Evolutionary conservation across 2,888 invertebrate genomes (phyloP), one percentile per base, ranked within the genome.

Genomic region (Boloria selene): DNA sequence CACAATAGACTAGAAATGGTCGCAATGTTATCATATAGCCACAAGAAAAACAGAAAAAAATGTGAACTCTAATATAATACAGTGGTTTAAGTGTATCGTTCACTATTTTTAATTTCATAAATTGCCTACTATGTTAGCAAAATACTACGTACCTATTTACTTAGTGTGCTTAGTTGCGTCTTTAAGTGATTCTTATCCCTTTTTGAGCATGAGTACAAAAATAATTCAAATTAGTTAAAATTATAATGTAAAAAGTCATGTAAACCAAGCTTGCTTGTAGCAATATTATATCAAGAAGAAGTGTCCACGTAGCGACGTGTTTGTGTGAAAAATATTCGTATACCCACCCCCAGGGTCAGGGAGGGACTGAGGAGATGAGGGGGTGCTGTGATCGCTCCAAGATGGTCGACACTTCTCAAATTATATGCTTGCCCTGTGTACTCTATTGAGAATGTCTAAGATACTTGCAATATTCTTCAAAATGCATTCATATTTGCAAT

Each of bases 291-390:
- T 87, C 86, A 86, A 87, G 87, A 82, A 83, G 87, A 88, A 88
- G 86, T 88, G 88, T 91, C 91, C 92, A 90, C 91, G 90, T 90
- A 86, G 83, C 86, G 83, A 87, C 86, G 90, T 92, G 92, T 92
- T 92, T 92, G 92, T 92, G 90, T 91, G 92, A 91, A 90, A 92
- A 91, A 92, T 92, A 92, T 92, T 92, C 91, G 92, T 92, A 92
- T 92, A 92, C 87, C 84, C 79, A 71, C 75, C 79, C 78, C 77
- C 69, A 72, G 75, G 71, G 49, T 59, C 69, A 69, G 70, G 3
- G 50, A 70, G 63, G 65, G 74, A 69, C 65, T 69, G 68, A 72
- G 65, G 38, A 55, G 67, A 38, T 38, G 66, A 69, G 70, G 69
- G 73, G 73, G 72, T 78, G 82, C 87, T 86, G 88, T 85, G 87